Conservation (phyloP, 2,888 invertebrate genomes). For the Frankliniella intonsa region DNA sequence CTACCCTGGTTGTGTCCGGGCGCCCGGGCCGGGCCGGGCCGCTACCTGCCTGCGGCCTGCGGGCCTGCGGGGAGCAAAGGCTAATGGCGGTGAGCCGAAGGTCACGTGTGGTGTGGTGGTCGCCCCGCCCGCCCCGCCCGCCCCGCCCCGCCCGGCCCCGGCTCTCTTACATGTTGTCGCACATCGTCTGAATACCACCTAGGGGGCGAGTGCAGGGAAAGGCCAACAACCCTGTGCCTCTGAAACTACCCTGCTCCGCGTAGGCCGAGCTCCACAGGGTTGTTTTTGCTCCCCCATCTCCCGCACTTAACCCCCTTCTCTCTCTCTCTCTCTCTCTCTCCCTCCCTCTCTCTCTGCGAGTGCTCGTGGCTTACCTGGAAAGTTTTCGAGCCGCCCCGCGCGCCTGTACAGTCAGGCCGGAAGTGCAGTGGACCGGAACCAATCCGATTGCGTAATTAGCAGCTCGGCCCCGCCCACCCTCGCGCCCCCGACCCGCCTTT, state of each 20-base stretch:
- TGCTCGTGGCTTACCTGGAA: background rate
- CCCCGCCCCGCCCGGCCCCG: too few relatives aligned
- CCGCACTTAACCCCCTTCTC: background rate
- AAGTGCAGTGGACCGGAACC: background rate
- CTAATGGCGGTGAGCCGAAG: background rate
- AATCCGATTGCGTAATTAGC: background rate
- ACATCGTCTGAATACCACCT: too few relatives aligned
- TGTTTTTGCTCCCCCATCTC: too few relatives aligned
- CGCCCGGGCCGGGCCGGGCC: background rate
- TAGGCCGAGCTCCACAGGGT: too few relatives aligned
- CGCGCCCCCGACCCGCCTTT: background rate
- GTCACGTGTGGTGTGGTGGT: too few relatives aligned
- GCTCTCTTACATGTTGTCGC: too few relatives aligned
- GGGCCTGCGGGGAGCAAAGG: background rate
- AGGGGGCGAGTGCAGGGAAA: too few relatives aligned
- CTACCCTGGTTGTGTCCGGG: background rate
- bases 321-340: background rate
- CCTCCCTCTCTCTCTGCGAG: background rate
- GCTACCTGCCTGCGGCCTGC: too few relatives aligned
- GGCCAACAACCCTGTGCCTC: too few relatives aligned
- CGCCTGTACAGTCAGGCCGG: slow-evolving; percentile 11
- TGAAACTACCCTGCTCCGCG: too few relatives aligned
- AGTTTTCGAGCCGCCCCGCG: background rate
- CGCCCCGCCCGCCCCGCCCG: too few relatives aligned
- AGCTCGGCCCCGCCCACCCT: background rate